A percentile compares a stretch with the other conserved stretches of the same genome.
Evolutionary conservation across 2,888 invertebrate genomes (phyloP).

Genomic region (Agrilus mali): DNA sequence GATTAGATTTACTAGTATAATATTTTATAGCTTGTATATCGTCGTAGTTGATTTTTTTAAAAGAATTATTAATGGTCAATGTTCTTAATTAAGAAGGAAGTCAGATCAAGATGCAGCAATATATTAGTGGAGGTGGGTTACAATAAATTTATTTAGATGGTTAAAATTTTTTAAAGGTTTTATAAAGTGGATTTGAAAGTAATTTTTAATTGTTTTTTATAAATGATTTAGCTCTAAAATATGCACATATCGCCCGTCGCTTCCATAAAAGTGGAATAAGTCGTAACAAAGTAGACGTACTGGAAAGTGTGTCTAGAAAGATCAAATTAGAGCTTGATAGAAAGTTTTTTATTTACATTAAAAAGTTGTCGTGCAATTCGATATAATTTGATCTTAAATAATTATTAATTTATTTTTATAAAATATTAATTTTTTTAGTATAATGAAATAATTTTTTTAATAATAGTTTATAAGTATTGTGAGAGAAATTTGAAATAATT

Average conservation of each 20-base stretch:
- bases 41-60: constrained; percentile 33
- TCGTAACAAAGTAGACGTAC: constrained; percentile 72
- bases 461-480: constrained; percentile 47
- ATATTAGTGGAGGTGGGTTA: constrained; percentile 58
- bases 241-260: constrained; percentile 73
- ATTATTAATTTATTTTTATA: constrained; percentile 27
- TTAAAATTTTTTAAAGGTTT: too few relatives aligned
- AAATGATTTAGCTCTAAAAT: constrained; percentile 51
- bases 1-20: constrained; percentile 41
- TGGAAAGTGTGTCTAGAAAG: constrained; percentile 60
- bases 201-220: constrained; percentile 40
- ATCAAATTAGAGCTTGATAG: constrained; percentile 48
- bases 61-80: constrained; percentile 38
- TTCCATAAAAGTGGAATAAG: constrained; percentile 61
- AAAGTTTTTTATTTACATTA: constrained; percentile 56
- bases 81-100: constrained; percentile 36
- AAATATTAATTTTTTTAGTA: constrained; percentile 37
- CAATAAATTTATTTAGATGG: constrained; percentile 41
- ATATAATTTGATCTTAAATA: constrained; percentile 19
- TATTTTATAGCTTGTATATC: constrained; percentile 35
- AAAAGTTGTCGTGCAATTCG: constrained; percentile 21
- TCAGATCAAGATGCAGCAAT: constrained; percentile 65
- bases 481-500: constrained; percentile 41
- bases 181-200: constrained; percentile 55
- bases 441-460: constrained; percentile 39